Evolutionary conservation across 2,888 invertebrate species (phyloP).

Genomic region (Carterocephalus palaemon): DNA sequence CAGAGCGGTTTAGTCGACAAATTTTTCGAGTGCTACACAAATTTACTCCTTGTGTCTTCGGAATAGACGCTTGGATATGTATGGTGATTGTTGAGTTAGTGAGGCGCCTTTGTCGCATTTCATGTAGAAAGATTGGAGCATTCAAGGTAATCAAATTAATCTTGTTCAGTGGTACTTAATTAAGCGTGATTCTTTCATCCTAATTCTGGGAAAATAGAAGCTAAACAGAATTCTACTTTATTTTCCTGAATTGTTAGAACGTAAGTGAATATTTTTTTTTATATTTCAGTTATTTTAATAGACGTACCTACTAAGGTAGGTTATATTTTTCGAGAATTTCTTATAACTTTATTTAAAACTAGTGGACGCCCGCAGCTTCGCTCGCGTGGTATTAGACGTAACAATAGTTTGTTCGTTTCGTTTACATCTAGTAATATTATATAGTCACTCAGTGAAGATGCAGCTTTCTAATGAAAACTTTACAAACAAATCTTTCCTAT

Average conservation of each 20-base stretch:
- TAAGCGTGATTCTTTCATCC: slow-evolving; percentile 16
- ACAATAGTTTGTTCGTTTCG: no score
- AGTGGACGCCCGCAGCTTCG: no score
- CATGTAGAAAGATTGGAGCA: slow-evolving; percentile 22
- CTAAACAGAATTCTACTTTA: no score
- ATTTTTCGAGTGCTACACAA: slow-evolving; percentile 6
- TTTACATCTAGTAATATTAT: no score
- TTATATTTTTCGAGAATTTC: no score
- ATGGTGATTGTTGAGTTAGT: slow-evolving; percentile 3
- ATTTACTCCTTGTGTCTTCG: slow-evolving; percentile 7
- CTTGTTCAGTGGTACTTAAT: slow-evolving; percentile 40
- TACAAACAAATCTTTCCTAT: no score
- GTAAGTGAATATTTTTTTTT: slow-evolving; percentile 43
- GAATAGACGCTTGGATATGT: not conserved
- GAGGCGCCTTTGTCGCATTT: slow-evolving; percentile 1
- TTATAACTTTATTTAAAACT: no score
- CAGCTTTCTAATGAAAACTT: no score
- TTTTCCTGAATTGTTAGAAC: no score
- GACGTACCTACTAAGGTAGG: no score
- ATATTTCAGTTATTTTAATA: slow-evolving; percentile 25
- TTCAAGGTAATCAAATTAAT: slow-evolving; percentile 50
- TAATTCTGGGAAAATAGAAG: slow-evolving; percentile 2
- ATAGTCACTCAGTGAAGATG: no score
- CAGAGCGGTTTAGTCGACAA: slow-evolving; percentile 14
- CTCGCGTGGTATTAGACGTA: no score